phyloP scores from a whole-genome alignment of 2,888 invertebrate species.

The Drosophila mulleri region DNA sequence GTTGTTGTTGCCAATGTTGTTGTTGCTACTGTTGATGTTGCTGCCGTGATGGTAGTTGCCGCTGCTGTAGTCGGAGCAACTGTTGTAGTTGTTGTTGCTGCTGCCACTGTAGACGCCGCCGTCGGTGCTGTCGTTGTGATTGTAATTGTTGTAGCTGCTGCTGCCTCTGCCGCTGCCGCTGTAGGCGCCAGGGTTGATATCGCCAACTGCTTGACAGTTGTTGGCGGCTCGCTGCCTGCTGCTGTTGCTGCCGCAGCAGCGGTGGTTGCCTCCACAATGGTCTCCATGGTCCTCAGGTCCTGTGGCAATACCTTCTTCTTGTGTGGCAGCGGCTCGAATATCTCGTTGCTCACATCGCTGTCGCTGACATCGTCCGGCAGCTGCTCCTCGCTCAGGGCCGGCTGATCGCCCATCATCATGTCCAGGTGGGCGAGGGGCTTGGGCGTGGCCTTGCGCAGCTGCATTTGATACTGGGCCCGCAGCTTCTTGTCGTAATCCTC shows the following conservation, averaged over 20 bases:
- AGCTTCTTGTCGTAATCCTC: conserved; percentile 55
- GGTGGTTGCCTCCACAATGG: conserved; percentile 15
- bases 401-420: conserved; percentile 85
- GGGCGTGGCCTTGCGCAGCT: conserved; percentile 20
- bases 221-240: conserved; percentile 23
- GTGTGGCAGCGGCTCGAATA: conserved; percentile 83
- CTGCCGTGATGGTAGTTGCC: conserved; percentile 23
- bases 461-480: conserved; percentile 32
- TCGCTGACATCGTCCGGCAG: conserved; percentile 63
- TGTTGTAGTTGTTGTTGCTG: conserved; percentile 25
- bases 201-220: conserved; percentile 9
- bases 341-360: conserved; percentile 82
- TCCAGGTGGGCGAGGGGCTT: conserved; percentile 60
- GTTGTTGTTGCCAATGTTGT: conserved; percentile 31
- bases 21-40: conserved; percentile 24
- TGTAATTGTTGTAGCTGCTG: conserved; percentile 18
- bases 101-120: conserved; percentile 1
- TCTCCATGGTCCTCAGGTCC: conserved; percentile 77
- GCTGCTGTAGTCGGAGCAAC: conserved; percentile 15
- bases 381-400: conserved; percentile 64
- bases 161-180: conserved; percentile 7
- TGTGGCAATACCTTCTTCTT: conserved; percentile 82
- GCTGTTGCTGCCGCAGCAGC: conserved; percentile 11
- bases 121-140: not conserved
- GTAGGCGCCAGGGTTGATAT: conserved; percentile 8